Evolutionary conservation across 2,113 vertebrate species (phyloP).

Genomic region (Bubo scandiacus): DNA sequence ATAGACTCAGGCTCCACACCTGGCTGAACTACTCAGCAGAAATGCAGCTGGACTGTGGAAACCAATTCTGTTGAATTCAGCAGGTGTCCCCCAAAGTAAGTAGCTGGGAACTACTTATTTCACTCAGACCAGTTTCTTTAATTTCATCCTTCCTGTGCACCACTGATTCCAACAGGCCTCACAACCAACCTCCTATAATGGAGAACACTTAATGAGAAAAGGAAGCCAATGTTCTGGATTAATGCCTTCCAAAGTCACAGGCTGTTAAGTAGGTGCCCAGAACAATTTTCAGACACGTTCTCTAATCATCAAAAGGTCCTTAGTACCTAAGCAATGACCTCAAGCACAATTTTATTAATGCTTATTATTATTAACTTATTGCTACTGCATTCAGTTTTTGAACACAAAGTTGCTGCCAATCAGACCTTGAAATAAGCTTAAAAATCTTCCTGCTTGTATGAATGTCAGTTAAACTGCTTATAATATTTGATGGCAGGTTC

Average conservation of each 20-base stretch:
- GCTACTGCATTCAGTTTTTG: not conserved
- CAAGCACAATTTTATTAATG: slow-evolving; percentile 21
- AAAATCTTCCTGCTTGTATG: not conserved
- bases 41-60: slow-evolving; percentile 1
- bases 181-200: slow-evolving; percentile 1
- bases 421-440: slow-evolving; percentile 43
- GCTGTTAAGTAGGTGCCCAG: slow-evolving; percentile 9
- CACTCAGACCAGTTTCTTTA: slow-evolving; percentile 3
- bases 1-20: not conserved
- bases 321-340: slow-evolving; percentile 34
- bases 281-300: slow-evolving; percentile 18
- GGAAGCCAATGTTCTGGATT: slow-evolving; percentile 37
- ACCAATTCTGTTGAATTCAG: slow-evolving; percentile 10
- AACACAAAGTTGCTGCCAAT: slow-evolving; percentile 15
- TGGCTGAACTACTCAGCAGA: slow-evolving; percentile 27
- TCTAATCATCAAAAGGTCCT: slow-evolving; percentile 45
- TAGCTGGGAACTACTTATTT: not conserved
- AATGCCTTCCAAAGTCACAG: slow-evolving; percentile 40
- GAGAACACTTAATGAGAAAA: slow-evolving; percentile 31
- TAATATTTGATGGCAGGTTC: slow-evolving; percentile 7
- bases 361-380: slow-evolving; percentile 29
- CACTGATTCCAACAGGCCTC: not conserved
- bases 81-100: not conserved
- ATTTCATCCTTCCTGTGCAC: not conserved
- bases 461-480: slow-evolving; percentile 23